Percentiles rank a stretch among this genome's conserved stretches.
Conservation (phyloP, 1,140 invertebrate species). For the Galleria mellonella region DNA sequence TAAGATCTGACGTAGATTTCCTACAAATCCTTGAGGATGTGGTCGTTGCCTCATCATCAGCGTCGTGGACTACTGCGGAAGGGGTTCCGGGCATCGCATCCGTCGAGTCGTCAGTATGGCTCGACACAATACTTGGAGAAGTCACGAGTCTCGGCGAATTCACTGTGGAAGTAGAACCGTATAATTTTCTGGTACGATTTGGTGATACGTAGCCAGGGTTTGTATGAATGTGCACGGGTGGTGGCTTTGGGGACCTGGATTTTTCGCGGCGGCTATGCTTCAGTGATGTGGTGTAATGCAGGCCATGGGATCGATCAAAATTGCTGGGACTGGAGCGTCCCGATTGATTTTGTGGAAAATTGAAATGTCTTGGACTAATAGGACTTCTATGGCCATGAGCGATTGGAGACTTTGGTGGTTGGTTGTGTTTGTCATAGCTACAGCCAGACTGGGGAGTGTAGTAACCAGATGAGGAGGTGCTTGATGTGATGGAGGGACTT, state of each 20-base stretch:
- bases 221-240: conserved; percentile 69
- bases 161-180: conserved; percentile 63
- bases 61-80: conserved; percentile 48
- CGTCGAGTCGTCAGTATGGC: conserved; percentile 61
- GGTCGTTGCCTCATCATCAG: conserved; percentile 55
- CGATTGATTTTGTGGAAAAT: conserved; percentile 58
- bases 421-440: conserved; percentile 65
- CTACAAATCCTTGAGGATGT: conserved; percentile 71
- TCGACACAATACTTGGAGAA: conserved; percentile 66
- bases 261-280: conserved; percentile 57
- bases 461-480: conserved; percentile 67
- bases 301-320: conserved; percentile 39
- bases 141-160: conserved; percentile 59
- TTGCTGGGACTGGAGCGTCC: conserved; percentile 52
- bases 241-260: conserved; percentile 59
- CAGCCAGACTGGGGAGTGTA: conserved; percentile 71
- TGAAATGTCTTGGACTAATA: conserved; percentile 67
- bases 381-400: conserved; percentile 62
- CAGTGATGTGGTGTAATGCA: conserved; percentile 55
- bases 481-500: conserved; percentile 68
- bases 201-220: conserved; percentile 72
- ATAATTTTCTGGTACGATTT: conserved; percentile 58
- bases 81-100: conserved; percentile 54
- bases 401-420: conserved; percentile 58
- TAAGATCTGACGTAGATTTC: conserved; percentile 84